phyloP scores from a whole-genome alignment of 2,113 vertebrate genomes.

The Triplophysa rosa region DNA sequence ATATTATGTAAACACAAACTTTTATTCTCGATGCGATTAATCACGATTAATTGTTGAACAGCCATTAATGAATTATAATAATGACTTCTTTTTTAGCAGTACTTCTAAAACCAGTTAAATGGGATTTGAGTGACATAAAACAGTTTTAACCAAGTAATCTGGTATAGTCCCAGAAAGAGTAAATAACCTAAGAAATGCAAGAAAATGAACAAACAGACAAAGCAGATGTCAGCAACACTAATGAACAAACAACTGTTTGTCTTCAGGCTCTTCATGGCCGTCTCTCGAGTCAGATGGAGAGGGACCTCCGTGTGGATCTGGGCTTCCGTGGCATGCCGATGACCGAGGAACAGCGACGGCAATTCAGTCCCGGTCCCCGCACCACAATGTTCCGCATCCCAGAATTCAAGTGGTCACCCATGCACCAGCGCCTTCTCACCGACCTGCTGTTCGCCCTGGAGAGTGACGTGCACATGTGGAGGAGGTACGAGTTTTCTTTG shows the following conservation, averaged over 20 bases:
- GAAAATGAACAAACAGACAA: background rate
- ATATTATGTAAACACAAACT: no score
- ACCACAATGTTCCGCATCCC: conserved; percentile 99
- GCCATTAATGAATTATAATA: no score
- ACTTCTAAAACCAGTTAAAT: no score
- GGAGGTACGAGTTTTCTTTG: conserved; percentile 76
- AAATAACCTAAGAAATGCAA: background rate
- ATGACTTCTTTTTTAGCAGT: no score
- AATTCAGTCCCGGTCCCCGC: conserved; percentile 97
- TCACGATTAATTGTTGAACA: no score
- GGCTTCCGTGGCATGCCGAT: conserved; percentile 99
- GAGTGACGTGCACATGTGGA: conserved; percentile 97
- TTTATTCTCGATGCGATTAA: no score
- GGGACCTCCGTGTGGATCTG: conserved; percentile 93
- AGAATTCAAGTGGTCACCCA: conserved; percentile 98
- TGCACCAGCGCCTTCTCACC: conserved; percentile 96
- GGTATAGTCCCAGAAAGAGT: background rate
- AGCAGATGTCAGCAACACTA: background rate
- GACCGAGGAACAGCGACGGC: conserved; percentile 95
- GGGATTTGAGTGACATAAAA: background rate
- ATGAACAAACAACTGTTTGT: background rate
- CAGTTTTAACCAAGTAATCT: background rate
- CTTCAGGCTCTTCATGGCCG: conserved; percentile 90
- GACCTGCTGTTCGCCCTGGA: conserved; percentile 96
- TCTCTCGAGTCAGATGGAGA: conserved; percentile 83